Evolutionary conservation across 2,113 vertebrate genomes (phyloP).

Genomic region (Cisticola juncidis): DNA sequence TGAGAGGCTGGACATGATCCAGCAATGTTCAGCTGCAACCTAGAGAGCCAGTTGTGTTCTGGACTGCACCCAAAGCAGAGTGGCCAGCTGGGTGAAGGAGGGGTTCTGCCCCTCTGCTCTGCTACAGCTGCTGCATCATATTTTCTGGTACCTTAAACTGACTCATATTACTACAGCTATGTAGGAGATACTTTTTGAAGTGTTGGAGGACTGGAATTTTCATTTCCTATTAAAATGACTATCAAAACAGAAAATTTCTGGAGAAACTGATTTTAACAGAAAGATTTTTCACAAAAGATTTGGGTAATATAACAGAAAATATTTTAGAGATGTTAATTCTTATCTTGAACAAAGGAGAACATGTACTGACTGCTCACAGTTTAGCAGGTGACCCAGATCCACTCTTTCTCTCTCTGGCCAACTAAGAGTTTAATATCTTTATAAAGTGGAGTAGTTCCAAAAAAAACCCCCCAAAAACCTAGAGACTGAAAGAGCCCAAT

Average conservation of each 20-base stretch:
- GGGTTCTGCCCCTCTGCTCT: neutral
- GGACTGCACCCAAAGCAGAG: neutral
- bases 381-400: neutral
- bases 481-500: neutral
- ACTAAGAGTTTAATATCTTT: neutral
- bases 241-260: neutral
- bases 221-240: neutral
- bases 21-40: neutral
- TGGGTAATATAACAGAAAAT: neutral
- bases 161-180: neutral
- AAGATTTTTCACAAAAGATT: neutral
- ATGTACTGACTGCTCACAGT: neutral
- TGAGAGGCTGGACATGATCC: neutral
- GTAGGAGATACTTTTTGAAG: neutral
- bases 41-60: fast-evolving
- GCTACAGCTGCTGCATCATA: too few species aligned
- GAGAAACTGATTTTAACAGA: neutral
- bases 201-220: neutral
- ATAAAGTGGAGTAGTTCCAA: neutral
- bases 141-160: neutral
- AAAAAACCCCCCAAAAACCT: neutral
- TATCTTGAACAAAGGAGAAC: neutral
- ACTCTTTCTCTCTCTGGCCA: neutral
- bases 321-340: neutral
- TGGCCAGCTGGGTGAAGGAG: neutral